phyloP scores from a whole-genome alignment of 2,888 invertebrate species.

The Blera fallax region DNA sequence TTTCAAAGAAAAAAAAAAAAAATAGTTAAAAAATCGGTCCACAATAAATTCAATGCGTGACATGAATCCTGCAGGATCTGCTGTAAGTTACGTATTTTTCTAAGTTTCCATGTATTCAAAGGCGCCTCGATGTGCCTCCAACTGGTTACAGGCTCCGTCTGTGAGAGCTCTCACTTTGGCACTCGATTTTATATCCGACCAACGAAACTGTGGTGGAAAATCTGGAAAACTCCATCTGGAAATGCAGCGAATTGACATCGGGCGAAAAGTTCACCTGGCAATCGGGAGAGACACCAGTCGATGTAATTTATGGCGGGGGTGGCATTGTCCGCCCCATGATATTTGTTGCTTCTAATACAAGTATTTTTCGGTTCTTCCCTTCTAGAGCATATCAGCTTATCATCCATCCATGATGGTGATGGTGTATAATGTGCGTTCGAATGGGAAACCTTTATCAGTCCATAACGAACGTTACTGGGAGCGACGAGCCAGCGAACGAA shows the following conservation, averaged over 20 bases:
- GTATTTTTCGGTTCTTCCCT: conserved; percentile 47
- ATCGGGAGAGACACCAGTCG: not conserved
- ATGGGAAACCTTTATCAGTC: conserved; percentile 76
- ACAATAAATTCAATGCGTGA: conserved; percentile 15
- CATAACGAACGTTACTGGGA: conserved; percentile 74
- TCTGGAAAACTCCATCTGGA: conserved; percentile 53
- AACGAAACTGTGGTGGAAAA: not conserved
- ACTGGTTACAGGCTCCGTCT: not conserved
- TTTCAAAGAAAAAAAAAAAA: not conserved
- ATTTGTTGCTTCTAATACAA: conserved; percentile 67
- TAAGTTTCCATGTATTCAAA: not conserved
- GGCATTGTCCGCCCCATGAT: conserved; percentile 17
- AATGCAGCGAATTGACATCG: conserved; percentile 49
- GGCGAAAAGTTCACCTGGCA: conserved; percentile 56
- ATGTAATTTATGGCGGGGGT: conserved; percentile 48
- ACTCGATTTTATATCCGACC: conserved; percentile 19
- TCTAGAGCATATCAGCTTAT: conserved; percentile 66
- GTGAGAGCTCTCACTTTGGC: not conserved
- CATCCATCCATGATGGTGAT: conserved; percentile 44
- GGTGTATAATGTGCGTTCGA: conserved; percentile 71
- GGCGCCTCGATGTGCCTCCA: not conserved
- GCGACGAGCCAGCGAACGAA: conserved; percentile 69
- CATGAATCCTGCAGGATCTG: not conserved
- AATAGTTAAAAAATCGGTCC: not conserved
- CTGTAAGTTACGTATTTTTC: not conserved